Conservation (phyloP, 2,888 invertebrate genomes). For the Acanthosepion esculentum region DNA sequence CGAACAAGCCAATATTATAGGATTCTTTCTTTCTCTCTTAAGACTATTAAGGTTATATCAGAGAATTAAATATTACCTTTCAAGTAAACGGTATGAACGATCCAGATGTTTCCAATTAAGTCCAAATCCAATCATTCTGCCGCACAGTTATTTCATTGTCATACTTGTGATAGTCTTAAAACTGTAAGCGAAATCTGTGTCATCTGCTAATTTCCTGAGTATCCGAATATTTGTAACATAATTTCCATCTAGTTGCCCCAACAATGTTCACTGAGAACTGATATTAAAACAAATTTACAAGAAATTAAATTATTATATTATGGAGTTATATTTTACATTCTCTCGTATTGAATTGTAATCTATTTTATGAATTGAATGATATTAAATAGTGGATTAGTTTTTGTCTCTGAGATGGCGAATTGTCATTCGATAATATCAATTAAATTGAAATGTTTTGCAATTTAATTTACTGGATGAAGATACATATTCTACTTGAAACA, state of each 20-base stretch:
- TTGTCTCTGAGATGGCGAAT: background rate
- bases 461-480: too few species aligned
- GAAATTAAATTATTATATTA: background rate
- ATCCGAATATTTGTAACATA: background rate
- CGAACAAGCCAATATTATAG: too few species aligned
- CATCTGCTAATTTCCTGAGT: background rate
- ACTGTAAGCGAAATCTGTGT: background rate
- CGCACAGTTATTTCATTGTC: background rate
- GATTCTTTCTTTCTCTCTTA: too few species aligned
- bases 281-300: background rate
- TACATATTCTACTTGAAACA: too few species aligned
- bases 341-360: background rate
- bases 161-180: background rate
- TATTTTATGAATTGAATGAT: background rate
- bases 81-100: background rate
- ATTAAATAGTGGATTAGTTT: background rate
- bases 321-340: background rate
- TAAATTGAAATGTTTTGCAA: too few species aligned
- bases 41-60: background rate
- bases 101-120: background rate
- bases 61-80: background rate
- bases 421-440: too few species aligned
- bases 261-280: background rate
- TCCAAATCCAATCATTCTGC: background rate
- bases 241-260: background rate